A percentile compares a stretch with the other conserved stretches of the same genome.
Evolutionary conservation across 2,113 vertebrate genomes (phyloP).

Genomic region (Notarius lentiginosus): DNA sequence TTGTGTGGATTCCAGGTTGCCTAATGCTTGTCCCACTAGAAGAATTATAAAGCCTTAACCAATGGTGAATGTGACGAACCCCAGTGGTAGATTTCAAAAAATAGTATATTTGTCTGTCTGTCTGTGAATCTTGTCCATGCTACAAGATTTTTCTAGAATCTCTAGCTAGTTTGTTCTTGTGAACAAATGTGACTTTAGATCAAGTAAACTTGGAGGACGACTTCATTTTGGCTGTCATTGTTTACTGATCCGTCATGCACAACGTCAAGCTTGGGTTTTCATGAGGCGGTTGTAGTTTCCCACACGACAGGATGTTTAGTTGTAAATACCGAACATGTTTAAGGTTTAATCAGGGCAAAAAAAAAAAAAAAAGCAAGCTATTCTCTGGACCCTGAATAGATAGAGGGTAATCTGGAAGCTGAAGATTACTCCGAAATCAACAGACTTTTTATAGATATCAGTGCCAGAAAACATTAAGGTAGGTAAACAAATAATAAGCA

Average conservation of each 20-base stretch:
- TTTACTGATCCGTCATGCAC: background rate
- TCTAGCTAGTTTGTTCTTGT: background rate
- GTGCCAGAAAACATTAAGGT: background rate
- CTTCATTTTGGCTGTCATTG: background rate
- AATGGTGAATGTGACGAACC: no score
- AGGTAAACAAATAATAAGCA: background rate
- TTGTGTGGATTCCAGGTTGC: no score
- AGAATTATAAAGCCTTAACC: no score
- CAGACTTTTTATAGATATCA: background rate
- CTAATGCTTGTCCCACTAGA: no score
- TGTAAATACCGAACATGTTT: background rate
- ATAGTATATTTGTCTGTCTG: background rate
- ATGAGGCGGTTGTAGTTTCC: background rate
- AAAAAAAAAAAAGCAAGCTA: no score
- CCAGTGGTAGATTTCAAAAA: no score
- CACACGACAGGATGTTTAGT: background rate
- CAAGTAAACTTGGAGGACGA: background rate
- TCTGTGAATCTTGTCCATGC: background rate
- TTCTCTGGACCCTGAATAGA: background rate
- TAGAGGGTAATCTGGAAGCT: background rate
- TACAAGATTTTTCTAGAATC: background rate
- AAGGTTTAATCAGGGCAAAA: background rate
- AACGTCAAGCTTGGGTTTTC: background rate
- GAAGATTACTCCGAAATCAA: background rate
- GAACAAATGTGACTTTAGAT: background rate